phyloP scores from a whole-genome alignment of 53 echinoderm and acorn worm genomes.

The Echinometra lucunter region DNA sequence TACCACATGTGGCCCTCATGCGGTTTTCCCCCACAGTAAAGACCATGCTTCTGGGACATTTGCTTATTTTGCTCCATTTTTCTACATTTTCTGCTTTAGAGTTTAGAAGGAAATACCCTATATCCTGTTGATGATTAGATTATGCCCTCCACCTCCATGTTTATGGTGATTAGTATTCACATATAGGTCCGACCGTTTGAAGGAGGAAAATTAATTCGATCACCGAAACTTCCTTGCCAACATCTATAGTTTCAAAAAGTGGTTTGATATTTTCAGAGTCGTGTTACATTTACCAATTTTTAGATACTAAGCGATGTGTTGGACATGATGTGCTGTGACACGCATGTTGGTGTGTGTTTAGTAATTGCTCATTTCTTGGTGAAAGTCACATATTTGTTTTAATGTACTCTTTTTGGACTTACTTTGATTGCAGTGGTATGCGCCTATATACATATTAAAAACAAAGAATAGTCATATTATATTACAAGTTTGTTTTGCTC shows the following conservation, averaged over 20 bases:
- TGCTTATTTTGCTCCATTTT: not conserved
- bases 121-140: slow-evolving; percentile 30
- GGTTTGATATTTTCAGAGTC: not conserved
- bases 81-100: not conserved
- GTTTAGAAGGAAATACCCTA: slow-evolving; percentile 23
- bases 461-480: too few species aligned
- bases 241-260: not conserved
- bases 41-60: not conserved
- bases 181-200: not conserved
- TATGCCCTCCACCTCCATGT: not conserved
- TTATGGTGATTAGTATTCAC: not conserved
- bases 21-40: too few species aligned
- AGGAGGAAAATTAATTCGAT: not conserved
- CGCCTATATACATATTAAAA: too few species aligned
- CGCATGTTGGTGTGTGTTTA: not conserved
- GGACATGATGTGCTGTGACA: not conserved
- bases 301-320: not conserved
- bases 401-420: too few species aligned
- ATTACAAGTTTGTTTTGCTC: too few species aligned
- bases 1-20: too few species aligned
- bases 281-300: not conserved
- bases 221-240: slow-evolving; percentile 22
- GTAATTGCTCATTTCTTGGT: too few species aligned
- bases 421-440: too few species aligned
- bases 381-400: too few species aligned